These are phyloP conservation scores for Rallus crepitans DNA, from an alignment of 2,797 vertebrate species.

Conservation along the genomic window DNA sequence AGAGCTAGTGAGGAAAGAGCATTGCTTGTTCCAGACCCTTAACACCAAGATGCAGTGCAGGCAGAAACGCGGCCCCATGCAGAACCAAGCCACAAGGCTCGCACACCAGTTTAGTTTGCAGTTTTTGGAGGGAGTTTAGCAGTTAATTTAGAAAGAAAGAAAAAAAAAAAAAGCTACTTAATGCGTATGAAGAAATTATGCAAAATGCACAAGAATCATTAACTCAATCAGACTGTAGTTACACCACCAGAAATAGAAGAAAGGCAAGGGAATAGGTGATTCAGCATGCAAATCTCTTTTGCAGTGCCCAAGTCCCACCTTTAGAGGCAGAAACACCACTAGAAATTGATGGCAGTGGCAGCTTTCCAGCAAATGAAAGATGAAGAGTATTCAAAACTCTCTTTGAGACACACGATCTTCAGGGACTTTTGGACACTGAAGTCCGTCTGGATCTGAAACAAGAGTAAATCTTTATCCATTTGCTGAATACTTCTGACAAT, in stretches of 20 bases:
- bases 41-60: neutral
- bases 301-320: neutral
- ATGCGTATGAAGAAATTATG: neutral
- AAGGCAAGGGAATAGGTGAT: neutral
- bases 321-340: conserved; percentile 34
- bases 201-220: neutral
- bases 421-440: conserved; percentile 3
- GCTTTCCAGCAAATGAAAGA: conserved; percentile 16
- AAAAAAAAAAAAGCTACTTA: neutral
- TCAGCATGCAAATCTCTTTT: neutral
- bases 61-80: neutral
- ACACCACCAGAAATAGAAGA: neutral
- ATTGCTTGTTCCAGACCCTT: neutral
- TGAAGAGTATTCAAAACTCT: neutral
- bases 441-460: neutral
- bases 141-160: neutral
- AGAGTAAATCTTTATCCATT: neutral
- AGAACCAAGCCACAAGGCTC: neutral
- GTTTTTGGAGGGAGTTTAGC: neutral
- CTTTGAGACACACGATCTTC: neutral
- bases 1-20: neutral
- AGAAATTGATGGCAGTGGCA: neutral
- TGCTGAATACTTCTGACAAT: neutral
- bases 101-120: neutral
- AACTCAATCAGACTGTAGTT: neutral